Evolutionary conservation across 2,113 vertebrate genomes (phyloP).

Genomic region (Nothoprocta perdicaria): DNA sequence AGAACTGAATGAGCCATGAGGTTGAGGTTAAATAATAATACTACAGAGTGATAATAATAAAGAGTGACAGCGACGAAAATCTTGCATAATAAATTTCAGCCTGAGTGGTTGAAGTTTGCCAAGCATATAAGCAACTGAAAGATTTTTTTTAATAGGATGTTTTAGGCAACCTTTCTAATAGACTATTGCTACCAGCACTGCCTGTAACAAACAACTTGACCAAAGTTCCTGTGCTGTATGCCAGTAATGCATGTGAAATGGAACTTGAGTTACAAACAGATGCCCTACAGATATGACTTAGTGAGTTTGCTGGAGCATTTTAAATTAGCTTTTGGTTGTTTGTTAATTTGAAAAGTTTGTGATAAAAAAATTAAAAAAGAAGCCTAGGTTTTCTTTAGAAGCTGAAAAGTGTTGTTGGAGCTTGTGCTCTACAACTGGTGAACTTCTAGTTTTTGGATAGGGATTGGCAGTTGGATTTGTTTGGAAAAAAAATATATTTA

Average conservation of each 20-base stretch:
- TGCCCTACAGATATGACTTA: constrained; percentile 65
- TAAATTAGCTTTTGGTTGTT: constrained; percentile 63
- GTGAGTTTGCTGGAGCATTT: constrained; percentile 42
- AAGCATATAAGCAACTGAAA: constrained; percentile 23
- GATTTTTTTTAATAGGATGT: not conserved
- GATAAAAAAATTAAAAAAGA: not conserved
- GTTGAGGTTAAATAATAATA: constrained; percentile 36
- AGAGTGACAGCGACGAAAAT: not conserved
- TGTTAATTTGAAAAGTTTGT: constrained; percentile 26
- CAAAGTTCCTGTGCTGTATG: constrained; percentile 55
- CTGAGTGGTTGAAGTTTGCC: constrained; percentile 23
- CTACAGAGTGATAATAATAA: constrained; percentile 41
- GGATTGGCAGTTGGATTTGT: not conserved
- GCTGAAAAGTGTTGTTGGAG: not conserved
- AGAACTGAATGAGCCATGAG: constrained; percentile 17
- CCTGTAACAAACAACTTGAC: constrained; percentile 54
- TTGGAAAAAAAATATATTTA: constrained; percentile 9
- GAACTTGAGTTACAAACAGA: constrained; percentile 55
- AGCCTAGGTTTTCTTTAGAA: constrained; percentile 12
- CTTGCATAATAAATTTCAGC: not conserved
- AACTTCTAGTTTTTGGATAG: not conserved
- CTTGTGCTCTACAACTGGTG: not conserved
- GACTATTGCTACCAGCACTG: constrained; percentile 26
- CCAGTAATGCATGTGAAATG: constrained; percentile 46
- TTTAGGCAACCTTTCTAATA: constrained; percentile 42